Percentiles rank a stretch among this genome's conserved stretches.
Conservation (phyloP, 2,113 vertebrate genomes). For the Oreochromis niloticus region DNA sequence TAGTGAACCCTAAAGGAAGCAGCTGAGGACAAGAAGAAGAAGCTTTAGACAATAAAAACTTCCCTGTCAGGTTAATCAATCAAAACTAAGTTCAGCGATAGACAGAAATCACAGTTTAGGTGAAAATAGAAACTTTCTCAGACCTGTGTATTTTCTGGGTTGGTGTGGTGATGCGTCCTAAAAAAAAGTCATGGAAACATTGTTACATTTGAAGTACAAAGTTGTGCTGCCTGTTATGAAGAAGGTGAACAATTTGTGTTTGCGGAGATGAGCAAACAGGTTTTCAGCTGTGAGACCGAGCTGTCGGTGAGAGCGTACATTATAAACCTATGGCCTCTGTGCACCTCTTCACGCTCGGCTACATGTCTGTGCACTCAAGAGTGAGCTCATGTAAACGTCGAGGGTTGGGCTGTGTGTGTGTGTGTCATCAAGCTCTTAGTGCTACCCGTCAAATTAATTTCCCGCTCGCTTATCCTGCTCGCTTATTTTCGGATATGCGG, state of each 20-base stretch:
- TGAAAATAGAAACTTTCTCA: not conserved
- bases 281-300: not conserved
- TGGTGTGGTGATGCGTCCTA: not conserved
- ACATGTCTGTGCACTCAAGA: not conserved
- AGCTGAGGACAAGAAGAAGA: not conserved
- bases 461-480: not conserved
- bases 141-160: not conserved
- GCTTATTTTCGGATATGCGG: not conserved
- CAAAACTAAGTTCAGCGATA: not conserved
- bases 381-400: not conserved
- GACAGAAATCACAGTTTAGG: not conserved
- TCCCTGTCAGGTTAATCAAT: not conserved
- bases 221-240: not conserved
- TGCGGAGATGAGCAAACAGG: not conserved
- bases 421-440: not conserved
- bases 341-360: not conserved
- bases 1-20: not conserved
- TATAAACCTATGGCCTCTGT: not conserved
- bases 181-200: not conserved
- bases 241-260: not conserved
- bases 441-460: constrained; percentile 40
- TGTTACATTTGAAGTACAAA: not conserved
- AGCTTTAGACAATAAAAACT: not conserved
- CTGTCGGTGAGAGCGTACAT: not conserved
- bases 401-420: not conserved